Conservation (phyloP, 2,797 vertebrate genomes). For the Anableps anableps region DNA sequence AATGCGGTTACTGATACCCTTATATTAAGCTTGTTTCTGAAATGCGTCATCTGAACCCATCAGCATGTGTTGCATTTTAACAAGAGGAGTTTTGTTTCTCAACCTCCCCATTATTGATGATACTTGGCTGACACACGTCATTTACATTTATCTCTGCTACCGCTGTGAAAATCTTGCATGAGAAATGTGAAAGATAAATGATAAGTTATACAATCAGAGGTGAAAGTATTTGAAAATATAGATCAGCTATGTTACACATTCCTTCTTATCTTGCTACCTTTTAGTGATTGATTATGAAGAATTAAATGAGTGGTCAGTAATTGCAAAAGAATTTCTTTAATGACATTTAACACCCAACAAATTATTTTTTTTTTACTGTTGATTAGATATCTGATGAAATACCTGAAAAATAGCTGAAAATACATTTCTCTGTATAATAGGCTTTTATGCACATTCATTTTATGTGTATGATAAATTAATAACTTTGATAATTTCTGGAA, state of each 20-base stretch:
- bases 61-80: not conserved
- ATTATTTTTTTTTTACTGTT: not conserved
- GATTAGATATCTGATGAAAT: not conserved
- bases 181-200: not conserved
- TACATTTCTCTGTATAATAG: not conserved
- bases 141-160: not conserved
- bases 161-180: not conserved
- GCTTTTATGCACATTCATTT: not conserved
- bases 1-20: not conserved
- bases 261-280: not conserved
- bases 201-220: not conserved
- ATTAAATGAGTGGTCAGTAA: not conserved
- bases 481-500: not conserved
- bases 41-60: not conserved
- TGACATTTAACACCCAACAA: not conserved
- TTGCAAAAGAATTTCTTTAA: not conserved
- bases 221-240: not conserved
- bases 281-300: not conserved
- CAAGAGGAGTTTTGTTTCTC: not conserved
- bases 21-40: not conserved
- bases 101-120: not conserved
- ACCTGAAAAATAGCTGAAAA: not conserved
- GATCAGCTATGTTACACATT: not conserved
- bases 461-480: not conserved
- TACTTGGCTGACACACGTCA: not conserved